Evolutionary conservation across 92 coral and sea anemone species (phyloP), one percentile per base, ranked within the genome.

Genomic region (Porites evermanni): DNA sequence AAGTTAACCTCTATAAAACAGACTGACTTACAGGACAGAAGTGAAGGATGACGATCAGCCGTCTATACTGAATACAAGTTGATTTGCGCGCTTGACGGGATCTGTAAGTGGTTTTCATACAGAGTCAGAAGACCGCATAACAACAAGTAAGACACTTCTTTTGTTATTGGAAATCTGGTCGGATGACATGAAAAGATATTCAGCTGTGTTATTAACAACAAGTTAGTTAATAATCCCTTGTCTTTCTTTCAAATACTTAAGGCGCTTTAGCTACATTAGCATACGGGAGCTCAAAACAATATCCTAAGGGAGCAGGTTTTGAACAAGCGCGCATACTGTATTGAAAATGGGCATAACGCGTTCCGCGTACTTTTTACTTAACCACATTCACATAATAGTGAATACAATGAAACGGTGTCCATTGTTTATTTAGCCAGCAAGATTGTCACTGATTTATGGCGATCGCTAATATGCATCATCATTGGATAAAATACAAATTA

Each of bases 161-260:
- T 63, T 70, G 29, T 80, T 56, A 58, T 70, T 58, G 26, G 52
- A 29, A 67, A 23, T 26, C 32, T 29, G 20, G 63, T 56, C 73
- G 87, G 87, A n/a, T 50, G 53, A 20, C 26, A 73, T 64, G 20
- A 73, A 17, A 61, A 16, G 74, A 50, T 61, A 24, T 64, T 83
- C 87, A 74, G 80, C 74, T 73, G 79, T 63, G 61, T 83, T 12
- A 68, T 23, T 80, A 53, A 68, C 51, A 80, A 61, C 61, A 8
- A 63, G 60, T 82, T 80, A 2, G 51, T 83, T 44, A 44, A 14
- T 72, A 83, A 72, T 12, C 65, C 74, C 24, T 53, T 53, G 21
- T 73, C 61, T 59, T 79, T 83, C 61, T 83, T 19, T 21, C 21
- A 53, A 16, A 53, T 26, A 67, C 52, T 68, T 16, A 53, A 53